Base-by-base conservation (phyloP, 1,140 invertebrate species). In the Nebria ingens region DNA sequence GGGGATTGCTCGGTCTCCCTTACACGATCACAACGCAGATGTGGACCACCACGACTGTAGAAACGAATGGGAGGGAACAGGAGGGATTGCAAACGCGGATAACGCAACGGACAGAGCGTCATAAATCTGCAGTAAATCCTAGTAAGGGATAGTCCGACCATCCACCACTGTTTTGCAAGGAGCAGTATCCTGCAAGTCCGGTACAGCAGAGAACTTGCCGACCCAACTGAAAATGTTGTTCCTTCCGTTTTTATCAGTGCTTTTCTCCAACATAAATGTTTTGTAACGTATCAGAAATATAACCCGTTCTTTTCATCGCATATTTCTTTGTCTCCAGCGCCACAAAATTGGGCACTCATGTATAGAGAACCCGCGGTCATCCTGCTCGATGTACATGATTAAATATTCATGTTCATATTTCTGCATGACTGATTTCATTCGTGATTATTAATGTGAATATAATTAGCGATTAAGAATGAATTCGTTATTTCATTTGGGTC, bases 71-170 rank as follows among this genome's bases (percentile, higher is more conserved):
- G 13, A 3, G 40, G 6, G 40, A 17, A 11, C 17, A 12, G 6
- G 17, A 3, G 17, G 9, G 40, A 3, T 45, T 11, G 40, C 6
- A 3, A 29, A 13, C 17, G 6, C 40, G 40, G 40, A 45, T 45
- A 45, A 45, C 40, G 40, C 40, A 45, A 6, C 9, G 40, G 40
- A 45, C 40, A 17, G 40, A 17, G 40, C 17, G 40, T 45, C 40
- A 45, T 45, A 45, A 45, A 45, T 45, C 40, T 45, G 40, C 40
- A 45, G 40, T 45, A 45, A 45, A 45, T 45, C 40, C 40, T 45
- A 11, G 40, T 17, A 17, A 45, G 40, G 40, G 40, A 45, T 45
- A 9, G 40, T 3, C 9, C 6, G 25, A 29, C 4, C 25, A 29
- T 6, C 25, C n/a, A n/a, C n/a, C n/a, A n/a, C n/a, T n/a, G n/a